Conservation (phyloP, 37 sponge, comb jelly and placozoan genomes). For the Dysidea cf. avara region DNA sequence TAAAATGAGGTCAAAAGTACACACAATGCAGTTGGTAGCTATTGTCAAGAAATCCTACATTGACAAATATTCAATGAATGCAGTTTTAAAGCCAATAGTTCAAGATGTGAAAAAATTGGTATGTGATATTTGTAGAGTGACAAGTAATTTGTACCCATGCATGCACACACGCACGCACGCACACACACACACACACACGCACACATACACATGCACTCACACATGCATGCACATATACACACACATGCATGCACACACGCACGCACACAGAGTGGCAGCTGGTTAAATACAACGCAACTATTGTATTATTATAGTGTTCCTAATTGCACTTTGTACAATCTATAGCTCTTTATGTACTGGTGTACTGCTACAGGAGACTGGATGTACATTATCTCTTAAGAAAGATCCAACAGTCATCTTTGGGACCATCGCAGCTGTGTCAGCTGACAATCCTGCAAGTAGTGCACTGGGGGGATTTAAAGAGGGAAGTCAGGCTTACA, state of each 20-base stretch:
- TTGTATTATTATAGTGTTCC: no score
- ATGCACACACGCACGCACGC: no score
- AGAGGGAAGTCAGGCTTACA: slow-evolving; percentile 3
- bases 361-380: neutral
- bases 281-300: no score
- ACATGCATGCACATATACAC: no score
- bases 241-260: no score
- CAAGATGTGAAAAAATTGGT: slow-evolving; percentile 31
- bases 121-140: no score
- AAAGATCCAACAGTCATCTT: neutral
- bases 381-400: slow-evolving; percentile 2
- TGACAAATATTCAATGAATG: slow-evolving; percentile 13
- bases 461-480: slow-evolving; percentile 24
- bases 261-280: no score
- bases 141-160: no score
- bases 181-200: no score
- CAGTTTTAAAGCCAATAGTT: slow-evolving; percentile 30
- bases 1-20: slow-evolving; percentile 5
- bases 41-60: neutral
- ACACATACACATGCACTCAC: no score
- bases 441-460: slow-evolving; percentile 37
- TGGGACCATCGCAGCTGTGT: slow-evolving; percentile 21
- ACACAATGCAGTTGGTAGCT: slow-evolving; percentile 12
- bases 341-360: no score
- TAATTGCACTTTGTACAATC: no score